Base-by-base conservation (phyloP, 2,797 vertebrate species). In the Amphiprion clarkii region DNA sequence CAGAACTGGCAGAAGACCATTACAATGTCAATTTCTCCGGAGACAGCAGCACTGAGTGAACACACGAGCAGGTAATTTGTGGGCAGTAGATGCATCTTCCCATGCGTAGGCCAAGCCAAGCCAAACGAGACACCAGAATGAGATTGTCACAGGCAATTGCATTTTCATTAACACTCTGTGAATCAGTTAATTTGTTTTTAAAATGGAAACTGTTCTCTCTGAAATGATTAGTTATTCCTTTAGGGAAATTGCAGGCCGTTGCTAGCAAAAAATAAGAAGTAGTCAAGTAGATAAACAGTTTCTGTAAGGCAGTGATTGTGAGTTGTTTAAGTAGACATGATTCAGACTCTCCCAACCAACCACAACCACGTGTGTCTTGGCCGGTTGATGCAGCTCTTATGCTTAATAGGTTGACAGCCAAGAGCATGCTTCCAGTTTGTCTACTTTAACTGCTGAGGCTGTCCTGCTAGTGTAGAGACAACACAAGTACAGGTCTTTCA, bases 141-240 rank as follows among this genome's bases (percentile, higher is more conserved):
- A 81, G 82, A 79, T 7, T 70, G 78, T 83, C 78, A 74, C 82
- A 70, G 81, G 46, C 74, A 75, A 76, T 63, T 76, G 67, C 61
- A 39, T 78, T 86, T 84, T 78, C 68, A 86, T 82, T 81, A 83
- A 40, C 67, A 70, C 31, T 71, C 62, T 55, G 60, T n/a, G 25
- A 72, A 68, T 76, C 66, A 29, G 33, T 67, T 78, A 4, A 82
- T 81, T 85, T 78, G 66, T 77, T 81, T 79, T 51, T 25, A 60
- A 74, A 80, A 71, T 33, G 59, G 49, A 61, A 67, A 74, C 51
- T 25, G 11, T 49, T 78, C 65, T 52, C 49, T 53, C 29, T 73
- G 59, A 83, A 72, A 74, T 60, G 14, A 76, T 68, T 52, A 54
- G 57, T 17, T 62, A 53, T 51, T 77, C 48, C 56, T 63, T 64